Percentiles rank a stretch among this genome's conserved stretches.
Conservation (phyloP, 2,888 invertebrate genomes). For the Papilio protenor region DNA sequence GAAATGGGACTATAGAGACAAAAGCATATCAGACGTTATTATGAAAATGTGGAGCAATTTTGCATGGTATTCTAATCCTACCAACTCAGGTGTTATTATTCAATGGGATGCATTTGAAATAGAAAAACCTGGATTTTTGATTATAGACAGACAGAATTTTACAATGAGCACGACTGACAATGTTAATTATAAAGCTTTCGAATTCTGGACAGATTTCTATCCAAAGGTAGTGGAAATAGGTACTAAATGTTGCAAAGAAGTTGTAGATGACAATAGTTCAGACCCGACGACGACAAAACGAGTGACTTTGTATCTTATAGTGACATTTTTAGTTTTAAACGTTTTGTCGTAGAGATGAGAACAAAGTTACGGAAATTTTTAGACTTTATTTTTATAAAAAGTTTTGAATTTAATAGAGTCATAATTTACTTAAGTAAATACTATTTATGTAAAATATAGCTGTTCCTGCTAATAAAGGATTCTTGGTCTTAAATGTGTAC, state of each 20-base stretch:
- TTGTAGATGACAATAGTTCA: conserved; percentile 72
- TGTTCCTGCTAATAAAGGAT: conserved; percentile 43
- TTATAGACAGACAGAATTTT: conserved; percentile 89
- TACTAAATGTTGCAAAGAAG: conserved; percentile 89
- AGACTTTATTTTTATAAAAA: conserved; percentile 77
- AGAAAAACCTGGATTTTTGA: conserved; percentile 88
- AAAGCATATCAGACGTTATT: conserved; percentile 90
- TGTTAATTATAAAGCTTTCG: conserved; percentile 90
- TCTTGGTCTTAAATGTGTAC: background rate
- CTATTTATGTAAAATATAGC: conserved; percentile 49
- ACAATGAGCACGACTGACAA: conserved; percentile 88
- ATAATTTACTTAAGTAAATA: conserved; percentile 65
- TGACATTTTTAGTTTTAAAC: conserved; percentile 63
- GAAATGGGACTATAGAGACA: conserved; percentile 91
- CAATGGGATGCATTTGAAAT: conserved; percentile 89
- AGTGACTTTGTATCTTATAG: conserved; percentile 60
- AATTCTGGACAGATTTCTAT: conserved; percentile 94
- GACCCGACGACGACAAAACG: conserved; percentile 56
- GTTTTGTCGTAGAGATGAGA: conserved; percentile 46
- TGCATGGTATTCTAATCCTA: conserved; percentile 89
- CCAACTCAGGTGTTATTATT: conserved; percentile 88
- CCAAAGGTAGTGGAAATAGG: conserved; percentile 90
- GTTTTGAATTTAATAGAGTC: conserved; percentile 62
- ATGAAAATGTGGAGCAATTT: conserved; percentile 93
- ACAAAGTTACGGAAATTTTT: conserved; percentile 50